A percentile compares a stretch with the other conserved stretches of the same genome.
Conservation (phyloP, 2,113 vertebrate species). For the Syngnathus typhle region DNA sequence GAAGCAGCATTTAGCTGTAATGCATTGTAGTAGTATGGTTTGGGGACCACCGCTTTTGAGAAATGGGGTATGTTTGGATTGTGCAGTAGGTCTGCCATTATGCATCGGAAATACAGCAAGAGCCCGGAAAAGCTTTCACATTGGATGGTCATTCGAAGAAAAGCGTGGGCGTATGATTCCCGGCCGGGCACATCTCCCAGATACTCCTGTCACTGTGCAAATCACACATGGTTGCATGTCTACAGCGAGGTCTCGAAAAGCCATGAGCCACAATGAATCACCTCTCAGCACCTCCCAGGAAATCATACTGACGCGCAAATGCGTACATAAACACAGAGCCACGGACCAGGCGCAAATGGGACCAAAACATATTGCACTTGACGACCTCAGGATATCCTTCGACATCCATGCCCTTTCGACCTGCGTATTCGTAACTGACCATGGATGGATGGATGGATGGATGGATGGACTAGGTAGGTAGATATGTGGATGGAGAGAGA, state of each 20-base stretch:
- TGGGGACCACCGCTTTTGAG: background rate
- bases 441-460: background rate
- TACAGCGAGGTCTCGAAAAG: slow-evolving; percentile 19
- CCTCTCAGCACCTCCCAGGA: slow-evolving; percentile 45
- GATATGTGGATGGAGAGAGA: background rate
- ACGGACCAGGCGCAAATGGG: slow-evolving; percentile 3
- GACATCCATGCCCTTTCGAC: slow-evolving; percentile 25
- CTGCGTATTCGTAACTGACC: background rate
- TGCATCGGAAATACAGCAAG: background rate
- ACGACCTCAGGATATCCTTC: background rate
- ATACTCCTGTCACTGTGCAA: slow-evolving; percentile 36
- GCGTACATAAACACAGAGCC: background rate
- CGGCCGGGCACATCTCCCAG: slow-evolving; percentile 42
- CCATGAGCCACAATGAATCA: slow-evolving; percentile 51
- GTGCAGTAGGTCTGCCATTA: background rate
- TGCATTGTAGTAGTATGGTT: background rate
- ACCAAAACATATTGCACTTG: slow-evolving; percentile 25
- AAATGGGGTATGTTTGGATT: background rate
- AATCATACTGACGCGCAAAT: slow-evolving; percentile 35
- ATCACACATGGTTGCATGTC: slow-evolving; percentile 42
- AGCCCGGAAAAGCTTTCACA: slow-evolving; percentile 3
- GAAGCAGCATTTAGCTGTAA: no score
- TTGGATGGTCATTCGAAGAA: slow-evolving; percentile 1
- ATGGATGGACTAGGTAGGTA: background rate
- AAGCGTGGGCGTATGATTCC: slow-evolving; percentile 29